phyloP scores from a whole-genome alignment of 2,797 vertebrate genomes.

The Poeciliopsis turneri region DNA sequence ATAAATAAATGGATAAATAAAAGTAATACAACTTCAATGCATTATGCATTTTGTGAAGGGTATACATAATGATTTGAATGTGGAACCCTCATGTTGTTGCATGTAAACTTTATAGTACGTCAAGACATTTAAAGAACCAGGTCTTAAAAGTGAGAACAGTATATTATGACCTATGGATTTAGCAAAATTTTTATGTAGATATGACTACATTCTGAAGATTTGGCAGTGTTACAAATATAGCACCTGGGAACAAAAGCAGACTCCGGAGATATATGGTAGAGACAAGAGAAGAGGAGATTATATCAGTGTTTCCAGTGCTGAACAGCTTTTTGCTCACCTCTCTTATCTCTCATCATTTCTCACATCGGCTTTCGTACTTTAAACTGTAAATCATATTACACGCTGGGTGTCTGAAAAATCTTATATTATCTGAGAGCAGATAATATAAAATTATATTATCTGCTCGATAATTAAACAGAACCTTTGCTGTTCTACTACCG shows the following conservation, averaged over 20 bases:
- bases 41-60: neutral
- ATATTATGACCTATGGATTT: slow-evolving; percentile 22
- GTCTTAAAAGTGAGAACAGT: slow-evolving; percentile 4
- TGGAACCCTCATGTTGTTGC: neutral
- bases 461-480: neutral
- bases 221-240: slow-evolving; percentile 35
- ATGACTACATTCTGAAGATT: slow-evolving; percentile 32
- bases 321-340: slow-evolving; percentile 47
- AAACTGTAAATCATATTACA: slow-evolving; percentile 48
- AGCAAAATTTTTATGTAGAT: slow-evolving; percentile 17
- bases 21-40: neutral
- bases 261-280: slow-evolving; percentile 41
- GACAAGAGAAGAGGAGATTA: slow-evolving; percentile 41
- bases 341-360: slow-evolving; percentile 54
- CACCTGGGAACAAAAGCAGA: slow-evolving; percentile 43
- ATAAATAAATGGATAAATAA: neutral
- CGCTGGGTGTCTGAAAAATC: slow-evolving; percentile 22
- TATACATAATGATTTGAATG: neutral
- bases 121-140: slow-evolving; percentile 9
- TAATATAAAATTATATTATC: neutral
- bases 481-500: neutral
- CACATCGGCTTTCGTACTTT: slow-evolving; percentile 44
- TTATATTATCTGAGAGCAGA: neutral
- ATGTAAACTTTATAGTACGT: slow-evolving; percentile 2
- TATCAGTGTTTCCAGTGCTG: slow-evolving; percentile 42